These are phyloP conservation scores for Synodontis membranacea DNA, from an alignment of 2,113 vertebrate species.

Conservation along the genomic window DNA sequence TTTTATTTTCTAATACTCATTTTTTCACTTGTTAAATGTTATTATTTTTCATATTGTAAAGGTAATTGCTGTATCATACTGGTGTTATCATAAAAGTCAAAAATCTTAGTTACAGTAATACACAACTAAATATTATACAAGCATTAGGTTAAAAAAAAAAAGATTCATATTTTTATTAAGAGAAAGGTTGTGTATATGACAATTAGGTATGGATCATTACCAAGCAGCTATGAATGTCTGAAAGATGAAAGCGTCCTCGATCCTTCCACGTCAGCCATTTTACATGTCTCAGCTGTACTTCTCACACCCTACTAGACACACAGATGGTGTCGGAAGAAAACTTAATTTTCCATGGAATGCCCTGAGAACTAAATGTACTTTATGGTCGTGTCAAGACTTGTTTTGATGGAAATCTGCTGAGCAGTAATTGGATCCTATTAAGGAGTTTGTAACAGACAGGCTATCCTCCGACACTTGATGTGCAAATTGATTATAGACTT, in stretches of 20 bases:
- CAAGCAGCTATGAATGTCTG: background rate
- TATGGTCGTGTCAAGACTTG: conserved; percentile 33
- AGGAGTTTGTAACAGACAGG: background rate
- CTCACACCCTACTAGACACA: conserved; percentile 41
- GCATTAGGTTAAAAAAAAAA: background rate
- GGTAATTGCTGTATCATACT: background rate
- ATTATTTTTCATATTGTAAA: background rate
- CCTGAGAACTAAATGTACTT: conserved; percentile 4
- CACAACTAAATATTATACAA: background rate
- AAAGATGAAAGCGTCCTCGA: too few relatives aligned
- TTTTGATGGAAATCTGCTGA: conserved; percentile 11
- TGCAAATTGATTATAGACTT: conserved; percentile 14
- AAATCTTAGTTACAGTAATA: background rate
- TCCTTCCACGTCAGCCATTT: conserved; percentile 5
- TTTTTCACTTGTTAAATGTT: background rate
- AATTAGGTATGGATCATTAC: background rate
- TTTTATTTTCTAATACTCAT: background rate
- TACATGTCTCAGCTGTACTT: conserved; percentile 8
- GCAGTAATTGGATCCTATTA: conserved; percentile 20
- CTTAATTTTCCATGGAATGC: conserved; percentile 1
- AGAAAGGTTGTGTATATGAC: background rate
- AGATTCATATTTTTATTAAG: background rate
- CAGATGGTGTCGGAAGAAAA: conserved; percentile 33
- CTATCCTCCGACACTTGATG: background rate
- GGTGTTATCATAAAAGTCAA: background rate